A percentile compares a stretch with the other conserved stretches of the same genome.
Conservation (phyloP, 2,888 invertebrate genomes). For the Punctoribates punctum region DNA sequence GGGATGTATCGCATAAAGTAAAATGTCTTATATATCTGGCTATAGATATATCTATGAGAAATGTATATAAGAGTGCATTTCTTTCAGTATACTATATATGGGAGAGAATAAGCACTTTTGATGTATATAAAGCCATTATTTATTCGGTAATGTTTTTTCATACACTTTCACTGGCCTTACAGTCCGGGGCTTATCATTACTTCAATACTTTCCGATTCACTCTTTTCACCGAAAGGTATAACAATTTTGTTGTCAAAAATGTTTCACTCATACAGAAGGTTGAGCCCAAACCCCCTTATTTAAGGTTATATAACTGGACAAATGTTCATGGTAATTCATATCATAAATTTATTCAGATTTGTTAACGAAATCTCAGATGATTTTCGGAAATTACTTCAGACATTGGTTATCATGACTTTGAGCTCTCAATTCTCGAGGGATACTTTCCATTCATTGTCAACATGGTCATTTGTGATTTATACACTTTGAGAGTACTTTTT, state of each 20-base stretch:
- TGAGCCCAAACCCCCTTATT: not conserved
- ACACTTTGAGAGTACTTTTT: too few species aligned
- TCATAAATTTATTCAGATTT: too few species aligned
- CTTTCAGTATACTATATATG: not conserved
- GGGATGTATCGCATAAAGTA: conserved; percentile 11
- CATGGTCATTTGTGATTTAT: too few species aligned
- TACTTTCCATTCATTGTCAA: too few species aligned
- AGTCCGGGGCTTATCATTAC: conserved; percentile 11
- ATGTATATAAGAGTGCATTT: too few species aligned
- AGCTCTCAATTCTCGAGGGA: too few species aligned
- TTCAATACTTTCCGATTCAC: not conserved
- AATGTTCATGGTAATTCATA: too few species aligned
- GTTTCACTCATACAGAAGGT: too few species aligned
- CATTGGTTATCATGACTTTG: too few species aligned
- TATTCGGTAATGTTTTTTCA: conserved; percentile 14
- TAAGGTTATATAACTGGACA: too few species aligned
- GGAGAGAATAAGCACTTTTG: not conserved
- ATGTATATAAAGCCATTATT: conserved; percentile 16
- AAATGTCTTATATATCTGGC: not conserved
- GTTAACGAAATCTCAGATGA: too few species aligned
- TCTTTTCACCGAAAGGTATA: conserved; percentile 1
- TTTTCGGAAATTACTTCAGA: too few species aligned
- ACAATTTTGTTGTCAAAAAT: not conserved
- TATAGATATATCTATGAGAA: not conserved
- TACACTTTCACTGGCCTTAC: not conserved